These are phyloP conservation scores for Panonychus citri DNA, from an alignment of 1,140 invertebrate genomes.

Conservation along the genomic window DNA sequence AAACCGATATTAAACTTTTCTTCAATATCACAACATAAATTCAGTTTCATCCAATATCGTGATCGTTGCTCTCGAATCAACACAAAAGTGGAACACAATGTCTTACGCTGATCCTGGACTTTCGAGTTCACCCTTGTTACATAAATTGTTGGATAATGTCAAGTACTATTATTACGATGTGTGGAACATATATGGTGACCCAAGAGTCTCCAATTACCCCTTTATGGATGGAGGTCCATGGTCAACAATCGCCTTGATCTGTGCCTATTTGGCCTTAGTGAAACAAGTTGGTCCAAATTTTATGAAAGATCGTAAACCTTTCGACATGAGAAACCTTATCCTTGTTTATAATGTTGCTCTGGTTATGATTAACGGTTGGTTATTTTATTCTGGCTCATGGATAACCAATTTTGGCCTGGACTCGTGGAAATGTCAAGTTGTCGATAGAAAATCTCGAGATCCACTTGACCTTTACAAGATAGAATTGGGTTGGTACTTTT, in stretches of 20 bases:
- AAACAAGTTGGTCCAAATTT: conserved; percentile 11
- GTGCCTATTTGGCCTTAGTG: conserved; percentile 7
- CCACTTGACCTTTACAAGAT: neutral
- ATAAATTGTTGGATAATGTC: conserved; percentile 1
- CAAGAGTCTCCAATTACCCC: conserved; percentile 5
- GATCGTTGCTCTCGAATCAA: no score
- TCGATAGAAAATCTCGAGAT: neutral
- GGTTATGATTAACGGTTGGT: conserved; percentile 7
- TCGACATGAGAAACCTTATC: conserved; percentile 4
- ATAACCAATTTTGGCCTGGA: conserved; percentile 14
- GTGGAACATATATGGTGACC: conserved; percentile 10
- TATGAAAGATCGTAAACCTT: conserved; percentile 12
- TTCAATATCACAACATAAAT: no score
- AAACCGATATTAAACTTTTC: no score
- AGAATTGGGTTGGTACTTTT: conserved; percentile 26
- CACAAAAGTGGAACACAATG: no score
- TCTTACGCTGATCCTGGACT: neutral
- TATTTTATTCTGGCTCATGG: conserved; percentile 5
- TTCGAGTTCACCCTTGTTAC: neutral
- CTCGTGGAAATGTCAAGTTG: conserved; percentile 2
- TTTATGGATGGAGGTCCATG: conserved; percentile 10
- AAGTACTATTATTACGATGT: conserved; percentile 8
- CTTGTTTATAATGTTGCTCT: conserved; percentile 11
- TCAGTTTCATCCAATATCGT: no score
- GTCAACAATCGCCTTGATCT: conserved; percentile 4